phyloP scores from a whole-genome alignment of 2,888 invertebrate species.

The Xestia ashworthii region DNA sequence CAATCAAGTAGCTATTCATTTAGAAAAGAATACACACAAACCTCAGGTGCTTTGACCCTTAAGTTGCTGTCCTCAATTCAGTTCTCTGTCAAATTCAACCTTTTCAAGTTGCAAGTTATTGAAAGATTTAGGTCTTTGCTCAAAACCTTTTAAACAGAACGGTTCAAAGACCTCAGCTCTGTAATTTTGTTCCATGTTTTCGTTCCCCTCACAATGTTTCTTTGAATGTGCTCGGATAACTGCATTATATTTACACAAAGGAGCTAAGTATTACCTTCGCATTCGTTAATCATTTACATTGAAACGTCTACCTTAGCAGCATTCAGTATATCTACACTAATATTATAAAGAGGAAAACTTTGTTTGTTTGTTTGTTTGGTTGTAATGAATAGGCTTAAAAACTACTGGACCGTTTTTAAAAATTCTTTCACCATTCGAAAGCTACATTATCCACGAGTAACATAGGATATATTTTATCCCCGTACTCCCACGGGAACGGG shows the following conservation, averaged over 20 bases:
- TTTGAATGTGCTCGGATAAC: constrained; percentile 27
- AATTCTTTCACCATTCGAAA: no score
- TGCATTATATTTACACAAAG: constrained; percentile 41
- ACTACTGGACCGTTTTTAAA: no score
- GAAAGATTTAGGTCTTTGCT: constrained; percentile 30
- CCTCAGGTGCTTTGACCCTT: constrained; percentile 50
- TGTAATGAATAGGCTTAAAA: no score
- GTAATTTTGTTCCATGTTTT: constrained; percentile 25
- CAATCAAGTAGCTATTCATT: constrained; percentile 36
- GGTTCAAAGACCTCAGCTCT: constrained; percentile 53
- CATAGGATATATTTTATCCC: no score
- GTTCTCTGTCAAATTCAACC: constrained; percentile 32
- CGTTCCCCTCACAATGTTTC: constrained; percentile 15
- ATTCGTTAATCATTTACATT: constrained; percentile 40
- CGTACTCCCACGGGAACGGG: no score
- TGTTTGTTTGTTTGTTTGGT: no score
- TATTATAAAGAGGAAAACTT: no score
- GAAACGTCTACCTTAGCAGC: constrained; percentile 19
- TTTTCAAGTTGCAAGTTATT: constrained; percentile 54
- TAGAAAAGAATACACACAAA: constrained; percentile 26
- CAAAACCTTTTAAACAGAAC: constrained; percentile 20
- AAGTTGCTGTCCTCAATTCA: constrained; percentile 40
- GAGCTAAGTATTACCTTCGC: constrained; percentile 22
- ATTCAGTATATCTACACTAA: no score
- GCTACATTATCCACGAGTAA: no score